Evolutionary conservation across 2,113 vertebrate genomes (phyloP), one percentile per base, ranked within the genome.

Genomic region (Parus major): DNA sequence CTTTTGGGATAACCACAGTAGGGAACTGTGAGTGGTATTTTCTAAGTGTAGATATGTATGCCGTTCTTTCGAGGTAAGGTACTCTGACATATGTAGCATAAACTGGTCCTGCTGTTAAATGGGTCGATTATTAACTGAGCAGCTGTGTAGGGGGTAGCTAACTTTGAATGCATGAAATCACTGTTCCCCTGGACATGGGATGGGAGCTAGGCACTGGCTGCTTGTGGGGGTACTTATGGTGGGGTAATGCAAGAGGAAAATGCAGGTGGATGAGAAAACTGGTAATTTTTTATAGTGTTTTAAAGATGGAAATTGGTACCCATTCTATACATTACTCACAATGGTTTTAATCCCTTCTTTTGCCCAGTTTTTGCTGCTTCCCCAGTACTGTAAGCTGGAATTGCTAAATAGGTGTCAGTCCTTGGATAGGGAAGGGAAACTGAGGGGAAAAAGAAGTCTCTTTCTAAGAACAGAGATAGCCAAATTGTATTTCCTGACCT

Each of bases 71-170:
- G 92, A 97, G 98, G 96, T 97, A 97, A 97, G 97, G 93, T 98
- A 97, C 97, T 96, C 95, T 96, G 97, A 98, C 95, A 97, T 98
- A 98, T 98, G 98, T 99, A 99, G 99, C 98, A 98, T 98, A 98
- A 98, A 97, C 97, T 98, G 98, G 97, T 97, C 95, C 98, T 98
- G 97, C 97, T 98, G 97, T 97, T 93, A 97, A 98, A 97, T 98
- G 98, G 97, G 97, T 98, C 97, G 97, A 98, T 97, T 95, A 97
- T 96, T 98, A 96, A 97, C 91, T 97, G 98, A 98, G 98, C 98
- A 98, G 98, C 97, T 98, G 96, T 96, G 97, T 49, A 88, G 78
- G 95, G 96, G 95, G 96, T 92, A 98, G 98, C 97, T 98, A 98
- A 98, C 98, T 98, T 96, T 98, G 98, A 98, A 98, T 96, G 97